Evolutionary conservation across 2,113 vertebrate genomes (phyloP).

Genomic region (Romanogobio albipinnatus): DNA sequence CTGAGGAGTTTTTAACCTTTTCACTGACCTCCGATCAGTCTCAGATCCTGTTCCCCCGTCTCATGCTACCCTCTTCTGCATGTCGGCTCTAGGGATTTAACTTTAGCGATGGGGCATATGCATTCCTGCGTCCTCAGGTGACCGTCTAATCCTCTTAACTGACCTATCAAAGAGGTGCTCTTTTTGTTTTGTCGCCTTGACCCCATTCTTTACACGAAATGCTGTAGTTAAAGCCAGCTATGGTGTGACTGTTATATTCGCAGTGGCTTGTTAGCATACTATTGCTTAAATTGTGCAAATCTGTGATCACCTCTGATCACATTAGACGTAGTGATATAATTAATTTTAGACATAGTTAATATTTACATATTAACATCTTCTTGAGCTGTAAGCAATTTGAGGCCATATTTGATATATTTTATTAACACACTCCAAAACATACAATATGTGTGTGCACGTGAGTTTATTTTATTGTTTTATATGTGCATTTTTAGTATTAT

Average conservation of each 20-base stretch:
- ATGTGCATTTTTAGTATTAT: neutral
- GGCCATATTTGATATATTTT: neutral
- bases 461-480: neutral
- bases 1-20: slow-evolving; percentile 19
- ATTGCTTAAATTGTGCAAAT: neutral
- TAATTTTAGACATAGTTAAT: no score
- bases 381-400: neutral
- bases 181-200: slow-evolving; percentile 28
- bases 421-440: no score
- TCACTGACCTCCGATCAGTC: slow-evolving; percentile 26
- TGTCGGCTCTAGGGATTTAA: slow-evolving; percentile 29
- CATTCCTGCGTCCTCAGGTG: slow-evolving; percentile 61
- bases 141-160: slow-evolving; percentile 69
- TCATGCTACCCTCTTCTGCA: slow-evolving; percentile 10
- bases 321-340: no score
- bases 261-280: neutral
- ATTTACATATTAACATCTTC: neutral
- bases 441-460: no score
- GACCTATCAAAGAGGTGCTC: neutral
- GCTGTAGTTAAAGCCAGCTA: neutral
- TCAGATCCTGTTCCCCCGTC: neutral
- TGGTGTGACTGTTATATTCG: neutral
- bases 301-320: neutral
- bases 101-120: neutral
- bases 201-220: neutral